phyloP scores from a whole-genome alignment of 1,140 invertebrate genomes.

The Bombus confusus region DNA sequence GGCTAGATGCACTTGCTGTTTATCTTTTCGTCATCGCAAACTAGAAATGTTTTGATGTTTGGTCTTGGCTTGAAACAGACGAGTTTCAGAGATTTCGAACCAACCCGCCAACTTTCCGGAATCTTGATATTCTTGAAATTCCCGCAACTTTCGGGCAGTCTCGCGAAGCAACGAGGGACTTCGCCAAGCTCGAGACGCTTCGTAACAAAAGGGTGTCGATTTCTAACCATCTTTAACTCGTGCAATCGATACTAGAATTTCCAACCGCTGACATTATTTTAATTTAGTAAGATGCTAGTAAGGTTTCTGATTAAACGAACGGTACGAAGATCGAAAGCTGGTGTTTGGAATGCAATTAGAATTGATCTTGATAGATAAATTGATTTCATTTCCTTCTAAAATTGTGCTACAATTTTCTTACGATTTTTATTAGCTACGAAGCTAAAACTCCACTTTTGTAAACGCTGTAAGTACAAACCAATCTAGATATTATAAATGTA shows the following conservation, averaged over 20 bases:
- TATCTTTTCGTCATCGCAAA: constrained; percentile 18
- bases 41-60: constrained; percentile 27
- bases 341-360: too few species aligned
- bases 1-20: constrained; percentile 5
- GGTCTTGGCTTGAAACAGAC: neutral
- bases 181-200: neutral
- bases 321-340: too few species aligned
- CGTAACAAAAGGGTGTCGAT: neutral
- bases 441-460: too few species aligned
- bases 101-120: neutral
- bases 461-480: too few species aligned
- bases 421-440: too few species aligned
- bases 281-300: too few species aligned
- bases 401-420: too few species aligned
- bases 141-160: neutral
- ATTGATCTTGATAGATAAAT: too few species aligned
- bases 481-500: too few species aligned
- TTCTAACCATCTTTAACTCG: neutral
- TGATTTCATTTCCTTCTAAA: too few species aligned
- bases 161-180: neutral
- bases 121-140: constrained; percentile 31
- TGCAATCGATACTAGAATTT: neutral
- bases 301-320: too few species aligned
- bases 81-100: constrained; percentile 35
- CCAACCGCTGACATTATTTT: too few species aligned